A percentile compares a stretch with the other conserved stretches of the same genome.
Evolutionary conservation across 2,888 invertebrate species (phyloP).

Genomic region (Ophion obscuratus): DNA sequence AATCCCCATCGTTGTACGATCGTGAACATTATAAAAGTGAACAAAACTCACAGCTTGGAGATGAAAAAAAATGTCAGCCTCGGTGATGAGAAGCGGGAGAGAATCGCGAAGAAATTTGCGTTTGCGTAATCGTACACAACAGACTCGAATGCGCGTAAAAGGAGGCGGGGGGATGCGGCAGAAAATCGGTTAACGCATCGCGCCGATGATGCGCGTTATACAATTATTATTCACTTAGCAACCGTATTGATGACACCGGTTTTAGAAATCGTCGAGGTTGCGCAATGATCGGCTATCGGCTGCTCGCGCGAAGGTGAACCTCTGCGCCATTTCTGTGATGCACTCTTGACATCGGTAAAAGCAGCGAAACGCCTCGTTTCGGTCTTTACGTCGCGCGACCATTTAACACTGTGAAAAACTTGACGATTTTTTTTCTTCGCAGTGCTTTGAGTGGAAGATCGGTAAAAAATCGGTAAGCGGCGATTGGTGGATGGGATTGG

Average conservation of each 20-base stretch:
- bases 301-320: slow-evolving; percentile 64
- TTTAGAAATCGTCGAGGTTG: slow-evolving; percentile 63
- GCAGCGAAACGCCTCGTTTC: slow-evolving; percentile 18
- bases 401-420: background rate
- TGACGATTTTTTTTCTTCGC: background rate
- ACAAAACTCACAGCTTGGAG: background rate
- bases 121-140: background rate
- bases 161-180: slow-evolving; percentile 12
- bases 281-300: slow-evolving; percentile 50
- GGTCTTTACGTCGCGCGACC: slow-evolving; percentile 6
- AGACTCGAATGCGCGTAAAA: background rate
- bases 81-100: background rate
- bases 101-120: background rate
- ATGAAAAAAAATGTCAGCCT: background rate
- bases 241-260: slow-evolving; percentile 67
- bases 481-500: background rate
- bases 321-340: slow-evolving; percentile 58
- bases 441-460: slow-evolving; percentile 3
- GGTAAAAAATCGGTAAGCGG: slow-evolving; percentile 3
- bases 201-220: slow-evolving; percentile 54
- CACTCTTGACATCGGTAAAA: slow-evolving; percentile 65
- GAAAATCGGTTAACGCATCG: slow-evolving; percentile 58
- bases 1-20: slow-evolving; percentile 10
- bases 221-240: slow-evolving; percentile 67
- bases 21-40: background rate